Evolutionary conservation across 2,113 vertebrate genomes (phyloP).

Genomic region (Mustela nigripes): DNA sequence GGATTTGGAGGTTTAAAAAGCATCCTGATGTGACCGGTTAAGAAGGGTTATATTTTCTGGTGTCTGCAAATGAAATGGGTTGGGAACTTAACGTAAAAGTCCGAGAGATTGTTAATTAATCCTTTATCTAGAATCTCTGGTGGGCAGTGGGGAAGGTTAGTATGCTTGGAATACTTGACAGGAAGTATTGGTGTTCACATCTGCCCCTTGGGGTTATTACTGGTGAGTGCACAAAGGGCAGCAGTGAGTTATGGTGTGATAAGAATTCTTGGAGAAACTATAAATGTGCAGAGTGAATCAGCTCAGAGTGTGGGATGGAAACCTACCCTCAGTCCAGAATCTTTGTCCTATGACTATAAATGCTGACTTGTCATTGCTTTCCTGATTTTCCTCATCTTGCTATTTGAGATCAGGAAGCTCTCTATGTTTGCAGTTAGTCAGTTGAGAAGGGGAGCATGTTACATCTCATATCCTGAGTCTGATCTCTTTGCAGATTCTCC

Average conservation of each 20-base stretch:
- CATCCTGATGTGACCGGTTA: neutral
- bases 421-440: neutral
- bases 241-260: accelerated
- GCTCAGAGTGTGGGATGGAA: neutral
- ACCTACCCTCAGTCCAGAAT: neutral
- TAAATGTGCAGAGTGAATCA: accelerated
- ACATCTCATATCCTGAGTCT: neutral
- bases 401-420: neutral
- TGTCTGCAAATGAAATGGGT: neutral
- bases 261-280: neutral
- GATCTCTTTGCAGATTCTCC: constrained; percentile 17
- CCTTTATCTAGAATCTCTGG: neutral
- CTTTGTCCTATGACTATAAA: accelerated
- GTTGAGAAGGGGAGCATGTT: neutral
- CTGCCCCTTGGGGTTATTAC: neutral
- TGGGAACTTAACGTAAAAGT: neutral
- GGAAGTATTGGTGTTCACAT: neutral
- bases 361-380: neutral
- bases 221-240: neutral
- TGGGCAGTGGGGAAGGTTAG: neutral
- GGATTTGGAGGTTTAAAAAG: neutral
- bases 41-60: neutral
- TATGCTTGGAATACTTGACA: neutral
- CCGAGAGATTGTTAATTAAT: neutral
- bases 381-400: neutral